Evolutionary conservation across 2,797 vertebrate genomes (phyloP).

Genomic region (Tympanoctomys barrerae): DNA sequence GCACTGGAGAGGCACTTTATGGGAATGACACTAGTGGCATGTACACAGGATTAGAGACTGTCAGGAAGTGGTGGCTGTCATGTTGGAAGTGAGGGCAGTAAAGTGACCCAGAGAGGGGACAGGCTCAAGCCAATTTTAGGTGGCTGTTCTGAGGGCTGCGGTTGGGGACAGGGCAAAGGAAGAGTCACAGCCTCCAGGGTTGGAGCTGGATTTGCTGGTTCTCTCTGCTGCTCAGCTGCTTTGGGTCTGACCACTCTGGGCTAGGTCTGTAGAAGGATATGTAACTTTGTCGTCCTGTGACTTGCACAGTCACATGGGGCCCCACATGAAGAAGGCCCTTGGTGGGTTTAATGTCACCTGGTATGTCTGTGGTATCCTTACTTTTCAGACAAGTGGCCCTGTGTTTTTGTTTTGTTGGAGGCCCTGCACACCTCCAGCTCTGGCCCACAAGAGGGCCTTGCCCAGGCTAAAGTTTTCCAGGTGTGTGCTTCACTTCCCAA

Average conservation of each 20-base stretch:
- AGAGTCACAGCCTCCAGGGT: neutral
- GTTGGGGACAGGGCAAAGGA: neutral
- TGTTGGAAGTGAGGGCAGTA: neutral
- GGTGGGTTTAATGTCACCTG: neutral
- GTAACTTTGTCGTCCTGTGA: neutral
- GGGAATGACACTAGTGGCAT: neutral
- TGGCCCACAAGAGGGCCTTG: neutral
- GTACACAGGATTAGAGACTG: neutral
- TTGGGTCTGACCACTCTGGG: neutral
- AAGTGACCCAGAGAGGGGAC: neutral
- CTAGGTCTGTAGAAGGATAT: neutral
- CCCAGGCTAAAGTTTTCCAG: neutral
- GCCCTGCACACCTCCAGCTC: neutral
- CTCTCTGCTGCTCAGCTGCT: neutral
- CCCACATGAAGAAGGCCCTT: neutral
- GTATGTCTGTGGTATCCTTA: neutral
- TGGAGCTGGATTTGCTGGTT: neutral
- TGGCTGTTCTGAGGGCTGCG: neutral
- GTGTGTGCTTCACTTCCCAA: too few species aligned
- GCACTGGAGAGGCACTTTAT: slow-evolving; percentile 69
- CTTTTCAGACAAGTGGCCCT: neutral
- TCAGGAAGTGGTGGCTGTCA: neutral
- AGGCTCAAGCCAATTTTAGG: neutral
- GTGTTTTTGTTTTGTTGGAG: neutral
- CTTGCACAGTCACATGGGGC: neutral